Evolutionary conservation across 2,888 invertebrate genomes (phyloP).

Genomic region (Trissolcus japonicus): DNA sequence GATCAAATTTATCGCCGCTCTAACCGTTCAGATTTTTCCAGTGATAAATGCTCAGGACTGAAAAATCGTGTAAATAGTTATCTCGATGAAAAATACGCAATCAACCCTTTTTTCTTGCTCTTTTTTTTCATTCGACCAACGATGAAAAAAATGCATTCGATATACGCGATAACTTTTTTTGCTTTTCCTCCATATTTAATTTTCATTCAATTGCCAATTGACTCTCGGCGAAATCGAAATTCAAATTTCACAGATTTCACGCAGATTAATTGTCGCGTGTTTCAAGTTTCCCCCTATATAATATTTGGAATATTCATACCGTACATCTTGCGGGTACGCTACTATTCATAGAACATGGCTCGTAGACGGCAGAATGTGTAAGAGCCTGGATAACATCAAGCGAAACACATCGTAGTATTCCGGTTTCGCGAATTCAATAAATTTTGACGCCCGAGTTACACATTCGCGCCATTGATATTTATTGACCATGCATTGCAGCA

Average conservation of each 20-base stretch:
- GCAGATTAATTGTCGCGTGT: conserved; percentile 6
- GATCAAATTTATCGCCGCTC: conserved; percentile 28
- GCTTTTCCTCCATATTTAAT: too few species aligned
- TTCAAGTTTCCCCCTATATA: conserved; percentile 11
- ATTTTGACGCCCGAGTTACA: conserved; percentile 36
- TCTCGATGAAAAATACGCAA: too few species aligned
- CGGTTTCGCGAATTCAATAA: conserved; percentile 37
- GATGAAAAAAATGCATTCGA: too few species aligned
- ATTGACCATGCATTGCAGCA: conserved; percentile 23
- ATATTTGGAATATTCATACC: conserved; percentile 32
- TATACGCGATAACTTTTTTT: too few species aligned
- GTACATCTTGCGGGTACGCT: conserved; percentile 25
- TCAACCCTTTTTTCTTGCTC: too few species aligned
- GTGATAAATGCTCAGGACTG: conserved; percentile 17
- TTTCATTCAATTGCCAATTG: conserved; percentile 6
- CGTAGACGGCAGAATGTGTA: conserved; percentile 5
- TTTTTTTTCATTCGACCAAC: too few species aligned
- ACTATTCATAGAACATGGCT: conserved; percentile 33
- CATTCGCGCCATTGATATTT: conserved; percentile 33
- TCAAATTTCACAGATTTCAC: conserved; percentile 27
- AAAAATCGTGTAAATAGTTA: conserved; percentile 31
- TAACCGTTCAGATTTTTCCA: conserved; percentile 37
- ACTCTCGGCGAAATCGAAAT: conserved; percentile 11
- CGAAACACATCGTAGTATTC: conserved; percentile 21
- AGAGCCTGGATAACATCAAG: conserved; percentile 23